Evolutionary conservation across 2,888 invertebrate genomes (phyloP).

Genomic region (Morpho deidamia): DNA sequence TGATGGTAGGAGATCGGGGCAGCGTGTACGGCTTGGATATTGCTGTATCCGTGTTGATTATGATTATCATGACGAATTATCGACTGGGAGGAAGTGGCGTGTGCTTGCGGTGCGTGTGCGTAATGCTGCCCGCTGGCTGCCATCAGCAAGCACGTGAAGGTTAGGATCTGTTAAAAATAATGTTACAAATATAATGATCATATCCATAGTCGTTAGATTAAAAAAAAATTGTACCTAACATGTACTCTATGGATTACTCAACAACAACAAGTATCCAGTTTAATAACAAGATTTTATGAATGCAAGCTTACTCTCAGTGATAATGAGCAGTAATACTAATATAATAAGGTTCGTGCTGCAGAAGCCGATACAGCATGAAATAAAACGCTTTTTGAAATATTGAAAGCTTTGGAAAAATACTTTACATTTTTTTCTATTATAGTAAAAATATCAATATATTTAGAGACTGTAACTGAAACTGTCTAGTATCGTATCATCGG

Average conservation of each 20-base stretch:
- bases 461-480: not conserved
- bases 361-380: no score
- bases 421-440: no score
- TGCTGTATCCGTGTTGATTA: constrained; percentile 18
- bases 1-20: constrained; percentile 5
- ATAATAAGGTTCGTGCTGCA: no score
- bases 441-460: not conserved
- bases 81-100: constrained; percentile 28
- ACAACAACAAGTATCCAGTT: not conserved
- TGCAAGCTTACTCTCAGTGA: no score
- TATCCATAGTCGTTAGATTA: not conserved
- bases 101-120: constrained; percentile 27
- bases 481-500: not conserved
- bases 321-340: no score
- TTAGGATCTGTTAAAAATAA: constrained; percentile 10
- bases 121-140: constrained; percentile 38
- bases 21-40: constrained; percentile 12
- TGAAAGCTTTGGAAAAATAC: no score
- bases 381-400: no score
- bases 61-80: constrained; percentile 27
- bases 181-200: not conserved
- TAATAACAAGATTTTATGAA: no score
- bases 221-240: not conserved
- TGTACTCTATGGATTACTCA: not conserved
- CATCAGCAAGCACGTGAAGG: constrained; percentile 22